Evolutionary conservation across 1,140 invertebrate species (phyloP), one percentile per base, ranked within the genome.

Genomic region (Hycleus cichorii): DNA sequence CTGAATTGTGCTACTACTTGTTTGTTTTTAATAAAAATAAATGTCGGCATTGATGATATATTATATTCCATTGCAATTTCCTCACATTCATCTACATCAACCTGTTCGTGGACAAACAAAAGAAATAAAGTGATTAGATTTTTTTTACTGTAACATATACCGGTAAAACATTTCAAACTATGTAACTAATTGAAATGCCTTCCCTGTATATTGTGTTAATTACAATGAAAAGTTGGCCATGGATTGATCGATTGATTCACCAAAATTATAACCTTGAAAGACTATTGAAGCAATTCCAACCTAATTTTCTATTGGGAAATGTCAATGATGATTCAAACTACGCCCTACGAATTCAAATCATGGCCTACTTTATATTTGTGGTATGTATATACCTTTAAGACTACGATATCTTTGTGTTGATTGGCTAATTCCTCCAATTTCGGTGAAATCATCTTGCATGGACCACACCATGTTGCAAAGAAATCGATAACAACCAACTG

Each of bases 391-490:
- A 72, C 70, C 63, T 72, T 72, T 0, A 74, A 42, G 10, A 74
- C 64, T 18, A 70, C 59, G 6, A 85, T 62, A 43, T 72, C 75
- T 47, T 78, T 76, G 69, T 78, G 78, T 62, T 82, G 77, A 2
- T 68, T 72, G 12, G 83, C 75, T 24, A 88, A 71, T 68, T 85
- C 85, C 58, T 86, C 83, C 44, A 90, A 72, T 66, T 84, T 86
- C 4, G 95, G 95, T 4, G 85, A 83, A 75, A 98, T 97, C 76
- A 87, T 81, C 75, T 91, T 93, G 80, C 95, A 98, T 8, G 95
- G 95, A 0, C 93, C 94, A 76, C 90, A 92, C 90, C 90, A 93
- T 49, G 82, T 82, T 2, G 87, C 88, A 63, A 78, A 83, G 66
- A 90, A 89, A 71, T 97, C 93, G 53, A 98, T 84, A 24, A 97